Evolutionary conservation across 2,113 vertebrate species (phyloP), one percentile per base, ranked within the genome.

Genomic region (Pristiophorus japonicus): DNA sequence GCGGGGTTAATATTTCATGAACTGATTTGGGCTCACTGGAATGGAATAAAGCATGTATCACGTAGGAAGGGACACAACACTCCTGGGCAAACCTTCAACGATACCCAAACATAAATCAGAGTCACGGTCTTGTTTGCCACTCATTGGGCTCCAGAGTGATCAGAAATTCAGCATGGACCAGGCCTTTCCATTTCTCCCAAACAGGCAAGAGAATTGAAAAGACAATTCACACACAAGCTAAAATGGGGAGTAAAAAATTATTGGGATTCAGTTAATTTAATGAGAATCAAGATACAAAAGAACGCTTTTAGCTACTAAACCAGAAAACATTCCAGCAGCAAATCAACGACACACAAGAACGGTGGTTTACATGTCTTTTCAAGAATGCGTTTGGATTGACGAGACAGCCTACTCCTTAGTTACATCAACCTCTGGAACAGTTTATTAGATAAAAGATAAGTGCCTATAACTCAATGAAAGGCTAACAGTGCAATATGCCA

Each of bases 391-490:
- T 42, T 92, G 62, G 59, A 91, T 20, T 62, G 55, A 63, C 59
- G n/a, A 91, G 59, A 91, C 12, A 20, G 30, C 88, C 38, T 18
- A 45, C 78, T 45, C 38, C n/a, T 70, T 27, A 55, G 10, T 27
- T 92, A 38, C 88, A 91, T 59, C 88, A 92, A 5, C n/a, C 51
- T 2, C 88, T 92, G 34, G 16, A 91, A 18, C 16, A 63, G 62
- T 92, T 92, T 63, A 65, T 92, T n/a, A 63, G 88, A 38, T 92
- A 20, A 92, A 63, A 92, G 59, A 62, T 65, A 92, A 92, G 59
- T 92, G 34, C 34, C 59, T 10, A 92, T 92, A 92, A 92, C 78
- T 81, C 88, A 92, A 92, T 51, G 66, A 34, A 67, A 63, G 27
- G 16, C 62, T 45, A 38, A n/a, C n/a, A n/a, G 38, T 51, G n/a